Base-by-base conservation (phyloP, 2,113 vertebrate species). In the Rhabdomys dilectus region DNA sequence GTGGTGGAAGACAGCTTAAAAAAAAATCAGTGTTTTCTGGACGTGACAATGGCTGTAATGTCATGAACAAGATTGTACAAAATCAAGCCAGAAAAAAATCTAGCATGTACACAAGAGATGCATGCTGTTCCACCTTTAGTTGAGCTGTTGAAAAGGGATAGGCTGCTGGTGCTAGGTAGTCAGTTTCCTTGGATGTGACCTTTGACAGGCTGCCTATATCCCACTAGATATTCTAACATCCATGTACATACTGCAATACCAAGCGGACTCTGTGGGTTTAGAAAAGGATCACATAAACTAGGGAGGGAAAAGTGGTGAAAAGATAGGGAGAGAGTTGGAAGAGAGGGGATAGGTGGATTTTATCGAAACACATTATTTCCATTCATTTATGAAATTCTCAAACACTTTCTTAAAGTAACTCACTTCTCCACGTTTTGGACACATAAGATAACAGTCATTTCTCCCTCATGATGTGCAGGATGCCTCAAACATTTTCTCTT, bases 401-500 rank as follows among this genome's bases (percentile, higher is more conserved):
- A 58, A 73, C 53, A 60, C 58, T 75, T 48, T n/a, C 13, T 58
- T 75, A 42, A 89, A 5, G 51, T 89, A 66, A 73, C 15, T 75
- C 76, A 48, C 84, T 95, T 93, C 21, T 91, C 21, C 48, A 16
- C 45, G 11, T 60, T 80, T 85, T 64, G 7, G 68, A 72, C 84
- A 91, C 42, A 29, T 29, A 9, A 51, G 89, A 84, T 22, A 75
- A 42, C 2, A 82, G 51, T 91, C 58, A 68, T 72, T 75, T 85
- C 17, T 96, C 42, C 51, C 34, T 94, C 31, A 34, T 84, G 77
- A 5, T 86, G 21, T 93, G 56, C 66, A 95, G n/a, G 70, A 58
- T 84, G 31, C 45, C 82, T 36, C 15, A 62, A 24, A 70, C 87
- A 42, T 13, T 56, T 66, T 93, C 39, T 97, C 60, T 56, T 82